Evolutionary conservation across 2,797 vertebrate genomes (phyloP), one percentile per base, ranked within the genome.

Genomic region (Megalops cyprinoides): DNA sequence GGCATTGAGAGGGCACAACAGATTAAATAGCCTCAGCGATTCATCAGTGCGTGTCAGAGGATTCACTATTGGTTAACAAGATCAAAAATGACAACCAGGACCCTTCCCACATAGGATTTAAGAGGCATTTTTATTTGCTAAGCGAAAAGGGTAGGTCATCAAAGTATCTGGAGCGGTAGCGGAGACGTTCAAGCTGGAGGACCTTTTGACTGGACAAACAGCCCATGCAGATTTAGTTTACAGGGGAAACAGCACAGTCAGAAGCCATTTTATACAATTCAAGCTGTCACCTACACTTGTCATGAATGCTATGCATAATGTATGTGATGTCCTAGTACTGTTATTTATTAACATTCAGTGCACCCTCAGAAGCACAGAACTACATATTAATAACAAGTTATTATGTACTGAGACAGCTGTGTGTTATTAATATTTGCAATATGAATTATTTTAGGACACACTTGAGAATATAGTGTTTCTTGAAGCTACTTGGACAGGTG

Each of bases 141-240:
- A 78, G 74, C 39, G 46, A 75, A 81, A 79, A 67, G 48, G 44
- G 55, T 73, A 79, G 75, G 79, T 82, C 76, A 80, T 81, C 77
- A 77, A 55, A 73, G 74, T 49, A 74, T 48, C 9, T 49, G 2
- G 71, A 74, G n/a, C 71, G 48, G 25, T 37, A 31, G 71, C 28
- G n/a, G 79, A 76, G 79, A 83, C 85, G 85, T 82, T 62, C 5
- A 58, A 86, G 80, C 83, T 39, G 28, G 77, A 73, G 78, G 34
- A 78, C 79, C 44, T 55, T 18, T 0, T 58, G 76, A 81, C 83
- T 83, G 81, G 71, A 82, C 76, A 79, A 85, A 86, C 76, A 83
- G 58, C 67, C n/a, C 74, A 28, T 44, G 14, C 34, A 62, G 58
- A 51, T 51, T 7, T 1, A 58, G 37, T 77, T 58, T 49, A 65